Evolutionary conservation across 2,113 vertebrate species (phyloP).

Genomic region (Apodemus sylvaticus): DNA sequence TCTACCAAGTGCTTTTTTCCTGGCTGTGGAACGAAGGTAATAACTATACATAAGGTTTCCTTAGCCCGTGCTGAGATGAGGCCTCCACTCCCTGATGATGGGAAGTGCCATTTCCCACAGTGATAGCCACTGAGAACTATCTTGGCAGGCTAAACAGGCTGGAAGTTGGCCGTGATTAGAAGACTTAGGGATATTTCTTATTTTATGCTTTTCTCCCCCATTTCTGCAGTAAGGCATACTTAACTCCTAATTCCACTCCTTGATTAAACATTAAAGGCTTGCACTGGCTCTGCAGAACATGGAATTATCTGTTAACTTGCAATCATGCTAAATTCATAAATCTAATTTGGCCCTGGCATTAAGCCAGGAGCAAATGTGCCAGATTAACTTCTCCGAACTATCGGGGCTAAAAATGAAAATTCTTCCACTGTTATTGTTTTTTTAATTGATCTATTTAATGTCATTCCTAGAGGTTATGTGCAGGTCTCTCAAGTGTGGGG

Average conservation of each 20-base stretch:
- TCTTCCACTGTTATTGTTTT: constrained; percentile 51
- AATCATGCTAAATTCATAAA: constrained; percentile 79
- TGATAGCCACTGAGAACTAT: constrained; percentile 6
- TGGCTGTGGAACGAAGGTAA: neutral
- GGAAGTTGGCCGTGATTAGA: constrained; percentile 31
- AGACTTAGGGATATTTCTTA: constrained; percentile 61
- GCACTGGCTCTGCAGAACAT: constrained; percentile 67
- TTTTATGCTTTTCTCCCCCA: constrained; percentile 19
- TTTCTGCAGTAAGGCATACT: constrained; percentile 66
- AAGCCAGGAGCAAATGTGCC: constrained; percentile 70
- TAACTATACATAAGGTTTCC: neutral
- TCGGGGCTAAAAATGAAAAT: constrained; percentile 70
- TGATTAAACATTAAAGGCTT: constrained; percentile 82
- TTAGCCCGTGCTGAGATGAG: neutral
- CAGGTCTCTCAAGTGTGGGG: neutral
- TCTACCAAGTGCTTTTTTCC: neutral
- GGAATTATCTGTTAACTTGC: constrained; percentile 78
- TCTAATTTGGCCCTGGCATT: constrained; percentile 80
- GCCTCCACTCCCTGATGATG: neutral
- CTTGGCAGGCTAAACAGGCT: constrained; percentile 35
- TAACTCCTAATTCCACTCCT: constrained; percentile 78
- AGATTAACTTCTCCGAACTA: constrained; percentile 69
- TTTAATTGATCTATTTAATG: constrained; percentile 33
- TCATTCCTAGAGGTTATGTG: constrained; percentile 32
- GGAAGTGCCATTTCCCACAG: neutral